A percentile compares a stretch with the other conserved stretches of the same genome.
Evolutionary conservation across 2,113 vertebrate species (phyloP).

Genomic region (Shinisaurus crocodilurus): DNA sequence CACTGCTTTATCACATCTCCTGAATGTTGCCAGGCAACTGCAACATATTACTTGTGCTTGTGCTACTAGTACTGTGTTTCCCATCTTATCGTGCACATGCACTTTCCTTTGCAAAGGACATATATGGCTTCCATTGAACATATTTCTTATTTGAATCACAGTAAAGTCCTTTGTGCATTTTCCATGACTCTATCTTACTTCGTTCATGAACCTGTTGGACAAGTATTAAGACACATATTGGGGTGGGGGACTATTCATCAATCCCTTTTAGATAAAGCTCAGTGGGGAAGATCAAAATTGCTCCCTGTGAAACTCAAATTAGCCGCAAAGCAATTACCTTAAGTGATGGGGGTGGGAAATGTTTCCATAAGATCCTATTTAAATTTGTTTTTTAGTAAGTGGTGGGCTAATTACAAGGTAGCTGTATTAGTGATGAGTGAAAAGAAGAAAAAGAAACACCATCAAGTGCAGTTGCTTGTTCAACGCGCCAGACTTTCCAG

Average conservation of each 20-base stretch:
- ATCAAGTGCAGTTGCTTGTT: not conserved
- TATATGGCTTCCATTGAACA: not conserved
- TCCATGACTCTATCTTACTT: conserved; percentile 22
- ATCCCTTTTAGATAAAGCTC: conserved; percentile 60
- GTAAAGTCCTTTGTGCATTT: not conserved
- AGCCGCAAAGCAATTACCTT: conserved; percentile 69
- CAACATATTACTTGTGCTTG: not conserved
- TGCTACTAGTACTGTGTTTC: not conserved
- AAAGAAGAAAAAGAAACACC: not conserved
- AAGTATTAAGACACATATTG: conserved; percentile 36
- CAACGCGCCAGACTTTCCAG: too few relatives aligned
- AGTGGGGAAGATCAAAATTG: conserved; percentile 49
- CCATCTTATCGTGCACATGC: not conserved
- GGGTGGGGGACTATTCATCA: conserved; percentile 46
- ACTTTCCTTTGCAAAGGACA: not conserved
- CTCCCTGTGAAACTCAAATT: conserved; percentile 59
- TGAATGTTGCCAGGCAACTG: conserved; percentile 25
- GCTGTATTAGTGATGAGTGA: conserved; percentile 2
- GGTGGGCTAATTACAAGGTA: conserved; percentile 49
- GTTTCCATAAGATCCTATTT: conserved; percentile 61
- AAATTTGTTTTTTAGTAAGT: conserved; percentile 51
- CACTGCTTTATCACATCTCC: not conserved
- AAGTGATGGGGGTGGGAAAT: conserved; percentile 49
- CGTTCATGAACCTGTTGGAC: conserved; percentile 12
- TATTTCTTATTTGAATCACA: not conserved